Percentiles rank a stretch among this genome's conserved stretches.
Conservation (phyloP, 2,113 vertebrate species). For the Myiagra hebetior region DNA sequence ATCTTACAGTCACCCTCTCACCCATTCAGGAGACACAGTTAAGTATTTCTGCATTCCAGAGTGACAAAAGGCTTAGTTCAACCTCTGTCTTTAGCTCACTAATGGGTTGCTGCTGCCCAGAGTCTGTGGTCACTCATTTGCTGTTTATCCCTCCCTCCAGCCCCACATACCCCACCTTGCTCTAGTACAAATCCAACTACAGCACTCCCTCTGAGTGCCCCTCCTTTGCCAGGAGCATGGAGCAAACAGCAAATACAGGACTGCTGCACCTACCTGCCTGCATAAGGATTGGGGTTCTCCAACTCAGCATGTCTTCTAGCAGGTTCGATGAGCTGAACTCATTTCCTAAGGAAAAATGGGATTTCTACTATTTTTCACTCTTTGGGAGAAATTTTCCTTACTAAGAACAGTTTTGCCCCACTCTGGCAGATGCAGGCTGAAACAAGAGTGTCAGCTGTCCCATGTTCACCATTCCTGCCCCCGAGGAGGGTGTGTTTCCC, state of each 20-base stretch:
- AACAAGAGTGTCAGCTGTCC: neutral
- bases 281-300: neutral
- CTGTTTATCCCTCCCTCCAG: neutral
- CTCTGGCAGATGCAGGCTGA: neutral
- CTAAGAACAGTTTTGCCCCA: neutral
- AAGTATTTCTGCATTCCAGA: neutral
- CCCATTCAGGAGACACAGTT: neutral
- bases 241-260: neutral
- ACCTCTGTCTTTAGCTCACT: neutral
- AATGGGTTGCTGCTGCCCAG: accelerated
- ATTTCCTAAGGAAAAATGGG: neutral
- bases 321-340: neutral
- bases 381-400: neutral
- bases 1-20: neutral
- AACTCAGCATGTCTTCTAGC: neutral
- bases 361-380: neutral
- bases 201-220: neutral
- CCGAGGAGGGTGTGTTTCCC: neutral
- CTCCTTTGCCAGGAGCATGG: neutral
- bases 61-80: neutral
- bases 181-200: neutral
- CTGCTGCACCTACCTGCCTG: neutral
- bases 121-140: neutral
- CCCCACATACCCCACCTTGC: neutral
- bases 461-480: neutral